Percentiles rank a stretch among this genome's conserved stretches.
Evolutionary conservation across 2,113 vertebrate genomes (phyloP).

Genomic region (Acanthisitta chloris): DNA sequence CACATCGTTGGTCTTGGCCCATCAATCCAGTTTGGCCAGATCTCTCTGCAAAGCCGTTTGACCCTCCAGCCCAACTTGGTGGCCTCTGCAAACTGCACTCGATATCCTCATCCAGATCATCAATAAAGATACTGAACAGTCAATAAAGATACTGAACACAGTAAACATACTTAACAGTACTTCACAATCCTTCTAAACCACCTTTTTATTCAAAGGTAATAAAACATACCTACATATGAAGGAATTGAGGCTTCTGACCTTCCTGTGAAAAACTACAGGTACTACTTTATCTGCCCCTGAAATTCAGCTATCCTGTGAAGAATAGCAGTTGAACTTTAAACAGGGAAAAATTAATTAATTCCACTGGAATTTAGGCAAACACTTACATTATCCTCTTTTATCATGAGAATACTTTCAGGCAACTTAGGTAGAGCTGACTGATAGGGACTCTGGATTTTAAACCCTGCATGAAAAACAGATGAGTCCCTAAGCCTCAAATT

Average conservation of each 20-base stretch:
- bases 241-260: background rate
- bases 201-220: background rate
- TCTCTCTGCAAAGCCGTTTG: background rate
- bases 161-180: background rate
- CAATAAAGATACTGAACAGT: background rate
- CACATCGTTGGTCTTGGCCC: background rate
- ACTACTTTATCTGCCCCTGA: background rate
- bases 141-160: background rate
- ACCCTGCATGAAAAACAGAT: background rate
- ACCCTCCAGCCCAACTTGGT: background rate
- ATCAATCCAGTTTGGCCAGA: background rate
- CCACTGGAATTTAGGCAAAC: background rate
- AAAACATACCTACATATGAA: background rate
- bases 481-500: background rate
- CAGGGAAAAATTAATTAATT: background rate
- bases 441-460: background rate
- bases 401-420: background rate
- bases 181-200: background rate
- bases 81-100: background rate
- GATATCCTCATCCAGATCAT: background rate
- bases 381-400: background rate
- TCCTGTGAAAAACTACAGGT: background rate
- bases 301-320: background rate
- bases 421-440: background rate
- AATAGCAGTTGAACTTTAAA: background rate